Evolutionary conservation across 2,113 vertebrate genomes (phyloP).

Genomic region (Hypomesus transpacificus): DNA sequence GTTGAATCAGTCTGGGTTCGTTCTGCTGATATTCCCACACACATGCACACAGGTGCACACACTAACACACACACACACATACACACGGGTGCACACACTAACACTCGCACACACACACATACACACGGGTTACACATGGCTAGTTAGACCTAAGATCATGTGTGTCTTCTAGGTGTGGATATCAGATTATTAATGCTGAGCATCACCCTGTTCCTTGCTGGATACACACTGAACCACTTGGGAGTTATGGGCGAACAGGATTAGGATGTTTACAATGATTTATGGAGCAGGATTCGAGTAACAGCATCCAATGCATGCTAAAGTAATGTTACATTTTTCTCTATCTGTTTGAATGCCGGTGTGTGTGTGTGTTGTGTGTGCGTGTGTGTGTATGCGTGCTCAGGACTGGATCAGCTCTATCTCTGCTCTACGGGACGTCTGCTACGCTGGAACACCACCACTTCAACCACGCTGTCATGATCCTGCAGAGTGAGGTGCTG

Average conservation of each 20-base stretch:
- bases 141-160: too few relatives aligned
- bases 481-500: constrained; percentile 96
- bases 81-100: too few relatives aligned
- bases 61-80: background rate
- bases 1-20: constrained; percentile 7
- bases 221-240: too few relatives aligned
- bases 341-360: too few relatives aligned
- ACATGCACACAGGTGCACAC: background rate
- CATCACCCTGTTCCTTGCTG: background rate
- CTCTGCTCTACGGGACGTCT: constrained; percentile 96
- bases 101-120: background rate
- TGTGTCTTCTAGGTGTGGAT: too few relatives aligned
- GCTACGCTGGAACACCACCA: constrained; percentile 98
- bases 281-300: too few relatives aligned
- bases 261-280: too few relatives aligned
- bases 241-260: too few relatives aligned
- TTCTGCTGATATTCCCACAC: constrained; percentile 8
- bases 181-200: background rate
- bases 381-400: constrained; percentile 34
- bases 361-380: constrained; percentile 6
- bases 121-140: too few relatives aligned
- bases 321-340: too few relatives aligned
- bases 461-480: constrained; percentile 99
- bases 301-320: too few relatives aligned
- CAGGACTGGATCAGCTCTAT: constrained; percentile 94